These are phyloP conservation scores for Prunella himalayana DNA, from an alignment of 2,113 vertebrate genomes.

Conservation along the genomic window DNA sequence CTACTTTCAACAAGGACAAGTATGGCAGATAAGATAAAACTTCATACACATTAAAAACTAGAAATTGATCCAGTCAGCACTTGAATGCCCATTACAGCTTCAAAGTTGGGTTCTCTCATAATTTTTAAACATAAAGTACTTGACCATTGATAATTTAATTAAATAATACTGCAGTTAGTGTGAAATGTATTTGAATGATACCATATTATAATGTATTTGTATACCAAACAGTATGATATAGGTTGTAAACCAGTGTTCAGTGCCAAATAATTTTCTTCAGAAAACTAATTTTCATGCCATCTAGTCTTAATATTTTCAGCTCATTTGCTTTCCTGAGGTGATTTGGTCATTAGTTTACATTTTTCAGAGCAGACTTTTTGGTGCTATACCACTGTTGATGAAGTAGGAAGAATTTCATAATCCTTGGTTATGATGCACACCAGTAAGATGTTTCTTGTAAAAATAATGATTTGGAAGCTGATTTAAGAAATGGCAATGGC, in stretches of 20 bases:
- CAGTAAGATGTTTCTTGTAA: not conserved
- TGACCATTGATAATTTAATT: not conserved
- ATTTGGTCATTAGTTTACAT: not conserved
- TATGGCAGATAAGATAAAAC: not conserved
- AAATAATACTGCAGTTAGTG: not conserved
- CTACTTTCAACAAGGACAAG: not conserved
- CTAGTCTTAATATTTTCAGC: not conserved
- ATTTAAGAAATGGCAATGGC: not conserved
- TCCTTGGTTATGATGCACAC: not conserved
- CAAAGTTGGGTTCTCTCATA: not conserved
- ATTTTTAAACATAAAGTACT: not conserved
- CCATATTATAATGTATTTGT: not conserved
- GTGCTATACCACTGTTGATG: not conserved
- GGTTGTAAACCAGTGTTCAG: not conserved
- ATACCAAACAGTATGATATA: not conserved
- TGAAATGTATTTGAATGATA: not conserved
- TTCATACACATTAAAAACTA: rapidly evolving
- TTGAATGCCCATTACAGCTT: not conserved
- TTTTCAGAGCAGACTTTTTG: not conserved
- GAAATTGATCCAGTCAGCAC: not conserved
- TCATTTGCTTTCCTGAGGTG: not conserved
- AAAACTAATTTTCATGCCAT: not conserved
- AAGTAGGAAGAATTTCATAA: not conserved
- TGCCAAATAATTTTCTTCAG: not conserved
- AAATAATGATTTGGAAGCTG: not conserved